phyloP scores from a whole-genome alignment of 2,797 vertebrate species.

The Tamandua tetradactyla region DNA sequence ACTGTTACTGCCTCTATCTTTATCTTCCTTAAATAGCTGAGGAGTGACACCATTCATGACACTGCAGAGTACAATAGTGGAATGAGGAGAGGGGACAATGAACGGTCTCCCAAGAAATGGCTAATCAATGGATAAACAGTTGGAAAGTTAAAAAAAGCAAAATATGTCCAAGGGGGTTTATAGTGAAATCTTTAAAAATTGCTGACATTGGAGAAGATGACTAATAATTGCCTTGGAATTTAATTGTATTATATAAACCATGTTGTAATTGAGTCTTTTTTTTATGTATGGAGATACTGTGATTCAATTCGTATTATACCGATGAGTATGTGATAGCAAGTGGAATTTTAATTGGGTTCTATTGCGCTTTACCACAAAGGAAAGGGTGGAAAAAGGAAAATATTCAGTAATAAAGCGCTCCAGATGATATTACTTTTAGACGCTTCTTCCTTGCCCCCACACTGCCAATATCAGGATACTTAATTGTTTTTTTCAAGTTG shows the following conservation, averaged over 20 bases:
- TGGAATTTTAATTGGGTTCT: slow-evolving; percentile 18
- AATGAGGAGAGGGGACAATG: background rate
- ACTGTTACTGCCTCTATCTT: background rate
- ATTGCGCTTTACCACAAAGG: background rate
- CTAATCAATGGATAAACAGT: background rate
- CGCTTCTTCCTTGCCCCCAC: background rate
- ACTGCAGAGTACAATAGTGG: background rate
- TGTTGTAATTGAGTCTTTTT: slow-evolving; percentile 27
- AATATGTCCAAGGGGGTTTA: background rate
- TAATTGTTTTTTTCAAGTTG: slow-evolving; percentile 41
- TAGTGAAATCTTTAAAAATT: slow-evolving; percentile 29
- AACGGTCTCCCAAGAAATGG: background rate
- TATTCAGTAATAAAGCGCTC: background rate
- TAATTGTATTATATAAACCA: background rate
- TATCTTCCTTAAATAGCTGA: background rate
- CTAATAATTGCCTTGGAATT: slow-evolving; percentile 27
- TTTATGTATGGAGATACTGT: background rate
- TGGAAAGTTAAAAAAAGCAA: slow-evolving; percentile 27
- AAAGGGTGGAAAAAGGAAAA: background rate
- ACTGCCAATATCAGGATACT: slow-evolving; percentile 36
- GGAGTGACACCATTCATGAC: background rate
- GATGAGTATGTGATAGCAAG: background rate
- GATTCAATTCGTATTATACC: background rate
- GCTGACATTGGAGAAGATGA: background rate
- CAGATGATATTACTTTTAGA: background rate